Evolutionary conservation across 1,140 invertebrate genomes (phyloP).

Genomic region (Phortica variegata): DNA sequence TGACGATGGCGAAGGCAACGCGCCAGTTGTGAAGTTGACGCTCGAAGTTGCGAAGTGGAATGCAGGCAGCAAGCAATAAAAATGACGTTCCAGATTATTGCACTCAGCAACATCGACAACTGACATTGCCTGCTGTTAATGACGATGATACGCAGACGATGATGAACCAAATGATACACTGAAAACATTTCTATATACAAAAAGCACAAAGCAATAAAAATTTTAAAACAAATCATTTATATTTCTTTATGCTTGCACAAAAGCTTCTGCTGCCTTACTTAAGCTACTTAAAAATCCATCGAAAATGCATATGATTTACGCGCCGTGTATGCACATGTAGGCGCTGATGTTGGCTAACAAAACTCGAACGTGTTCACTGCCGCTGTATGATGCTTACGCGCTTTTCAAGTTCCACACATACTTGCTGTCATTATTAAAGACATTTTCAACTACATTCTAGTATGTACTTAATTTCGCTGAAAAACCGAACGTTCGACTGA

Average conservation of each 20-base stretch:
- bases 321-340: no score
- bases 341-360: no score
- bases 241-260: not conserved
- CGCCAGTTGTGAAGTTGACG: slow-evolving; percentile 29
- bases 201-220: no score
- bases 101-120: slow-evolving; percentile 14
- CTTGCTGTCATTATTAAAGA: slow-evolving; percentile 56
- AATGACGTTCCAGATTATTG: slow-evolving; percentile 55
- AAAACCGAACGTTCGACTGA: slow-evolving; percentile 10
- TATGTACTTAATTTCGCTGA: slow-evolving; percentile 50
- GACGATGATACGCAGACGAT: not conserved
- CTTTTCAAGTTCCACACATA: slow-evolving; percentile 56
- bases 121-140: slow-evolving; percentile 2
- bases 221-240: not conserved
- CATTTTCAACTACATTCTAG: slow-evolving; percentile 56
- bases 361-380: slow-evolving; percentile 35
- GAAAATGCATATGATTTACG: no score
- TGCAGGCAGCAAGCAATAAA: slow-evolving; percentile 49
- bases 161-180: not conserved
- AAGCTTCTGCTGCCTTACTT: no score
- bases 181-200: no score
- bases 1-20: slow-evolving; percentile 29
- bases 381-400: slow-evolving; percentile 48
- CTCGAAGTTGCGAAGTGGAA: not conserved
- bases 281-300: no score